Percentiles rank a stretch among this genome's conserved stretches.
These are phyloP conservation scores for Cephalopterus ornatus DNA, from an alignment of 2,113 vertebrate species.

Conservation along the genomic window DNA sequence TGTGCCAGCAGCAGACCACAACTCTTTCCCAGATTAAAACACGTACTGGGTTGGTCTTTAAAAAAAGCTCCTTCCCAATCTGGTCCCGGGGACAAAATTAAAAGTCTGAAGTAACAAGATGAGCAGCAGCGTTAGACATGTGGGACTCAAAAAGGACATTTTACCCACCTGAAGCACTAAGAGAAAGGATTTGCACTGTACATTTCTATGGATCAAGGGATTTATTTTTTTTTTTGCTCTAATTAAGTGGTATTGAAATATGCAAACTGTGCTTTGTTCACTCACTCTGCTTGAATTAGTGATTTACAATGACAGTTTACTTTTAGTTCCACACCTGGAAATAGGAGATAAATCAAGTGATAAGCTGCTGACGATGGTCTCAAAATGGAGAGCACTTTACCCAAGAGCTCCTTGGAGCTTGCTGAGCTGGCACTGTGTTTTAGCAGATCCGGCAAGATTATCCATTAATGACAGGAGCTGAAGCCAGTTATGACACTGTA, in stretches of 20 bases:
- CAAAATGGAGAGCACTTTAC: constrained; percentile 11
- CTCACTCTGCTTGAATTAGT: constrained; percentile 23
- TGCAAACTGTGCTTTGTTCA: neutral
- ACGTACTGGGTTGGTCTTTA: neutral
- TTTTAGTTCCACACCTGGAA: constrained; percentile 57
- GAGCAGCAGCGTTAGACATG: neutral
- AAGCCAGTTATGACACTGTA: neutral
- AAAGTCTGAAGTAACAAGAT: constrained; percentile 12
- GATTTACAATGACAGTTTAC: constrained; percentile 58
- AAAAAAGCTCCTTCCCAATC: neutral
- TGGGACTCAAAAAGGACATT: constrained; percentile 30
- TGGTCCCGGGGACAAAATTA: neutral
- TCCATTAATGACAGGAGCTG: constrained; percentile 19
- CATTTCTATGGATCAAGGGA: neutral
- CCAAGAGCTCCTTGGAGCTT: constrained; percentile 19
- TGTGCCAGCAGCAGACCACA: neutral
- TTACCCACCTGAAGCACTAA: neutral
- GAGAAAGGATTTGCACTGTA: neutral
- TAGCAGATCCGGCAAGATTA: neutral
- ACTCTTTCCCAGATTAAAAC: neutral
- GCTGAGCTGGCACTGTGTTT: constrained; percentile 32
- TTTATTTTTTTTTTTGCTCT: neutral
- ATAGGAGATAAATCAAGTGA: constrained; percentile 63
- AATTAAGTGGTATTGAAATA: constrained; percentile 36
- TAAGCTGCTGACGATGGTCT: neutral